phyloP scores from a whole-genome alignment of 2,797 vertebrate species.

The Valencia hispanica region DNA sequence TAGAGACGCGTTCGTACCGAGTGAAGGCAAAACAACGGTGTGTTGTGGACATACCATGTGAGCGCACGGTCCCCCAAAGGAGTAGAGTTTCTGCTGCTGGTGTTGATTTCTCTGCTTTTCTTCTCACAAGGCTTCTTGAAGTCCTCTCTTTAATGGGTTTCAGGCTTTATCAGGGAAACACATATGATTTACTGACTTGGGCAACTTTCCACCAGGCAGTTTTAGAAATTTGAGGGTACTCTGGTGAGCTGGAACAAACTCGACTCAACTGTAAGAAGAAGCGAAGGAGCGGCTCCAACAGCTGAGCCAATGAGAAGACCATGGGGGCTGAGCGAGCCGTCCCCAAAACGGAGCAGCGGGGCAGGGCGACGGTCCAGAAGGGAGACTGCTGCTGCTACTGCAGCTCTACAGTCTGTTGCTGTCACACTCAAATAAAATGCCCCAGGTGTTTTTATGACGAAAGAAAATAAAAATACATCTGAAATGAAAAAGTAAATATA shows the following conservation, averaged over 20 bases:
- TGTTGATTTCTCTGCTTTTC: slow-evolving; percentile 28
- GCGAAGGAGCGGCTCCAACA: slow-evolving; percentile 24
- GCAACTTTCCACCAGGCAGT: neutral
- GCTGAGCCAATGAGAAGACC: slow-evolving; percentile 50
- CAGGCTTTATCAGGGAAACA: neutral
- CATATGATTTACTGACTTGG: neutral
- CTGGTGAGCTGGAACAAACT: slow-evolving; percentile 23
- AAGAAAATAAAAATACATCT: too few relatives aligned
- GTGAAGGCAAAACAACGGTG: slow-evolving; percentile 4
- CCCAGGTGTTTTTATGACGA: neutral
- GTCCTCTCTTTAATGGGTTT: neutral
- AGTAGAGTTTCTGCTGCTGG: slow-evolving; percentile 45
- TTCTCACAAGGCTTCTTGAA: neutral
- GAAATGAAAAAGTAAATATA: too few relatives aligned
- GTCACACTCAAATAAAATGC: neutral
- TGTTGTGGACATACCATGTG: slow-evolving; percentile 67
- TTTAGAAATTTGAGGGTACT: slow-evolving; percentile 23
- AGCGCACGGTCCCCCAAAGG: slow-evolving; percentile 38
- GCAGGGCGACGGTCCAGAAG: slow-evolving; percentile 5
- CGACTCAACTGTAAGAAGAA: slow-evolving; percentile 25
- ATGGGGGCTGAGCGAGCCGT: slow-evolving; percentile 40
- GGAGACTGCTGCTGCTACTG: neutral
- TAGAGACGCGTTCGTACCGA: neutral
- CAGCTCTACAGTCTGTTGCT: neutral
- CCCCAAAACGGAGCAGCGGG: slow-evolving; percentile 24